Base-by-base conservation (phyloP, 1,140 invertebrate genomes). In the Brachionus asplanchnoidis region DNA sequence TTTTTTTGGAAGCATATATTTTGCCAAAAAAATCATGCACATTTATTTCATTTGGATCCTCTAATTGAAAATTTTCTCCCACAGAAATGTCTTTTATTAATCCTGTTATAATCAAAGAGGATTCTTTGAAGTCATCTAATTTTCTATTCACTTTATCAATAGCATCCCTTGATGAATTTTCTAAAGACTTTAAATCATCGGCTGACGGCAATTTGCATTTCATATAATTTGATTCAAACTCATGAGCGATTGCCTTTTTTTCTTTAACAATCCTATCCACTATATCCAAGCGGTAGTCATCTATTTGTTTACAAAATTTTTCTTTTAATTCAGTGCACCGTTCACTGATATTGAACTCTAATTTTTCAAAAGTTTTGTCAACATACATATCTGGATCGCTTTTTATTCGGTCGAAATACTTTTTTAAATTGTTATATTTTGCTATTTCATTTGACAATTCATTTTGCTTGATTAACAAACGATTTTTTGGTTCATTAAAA, bases 361-460 rank as follows among this genome's bases (percentile, higher is more conserved):
- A 36, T 12, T 9, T 17, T 42, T 73, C 68, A 40, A 73, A 73
- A 40, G 68, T 73, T 44, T 73, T 73, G 11, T 73, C 36, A 36
- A 73, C 36, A 73, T 44, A 73, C 28, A 73, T 40, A 7, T 73
- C 68, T 40, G 68, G 68, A 40, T 73, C 68, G 40, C n/a, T 73
- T 73, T 73, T 40, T 8, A 73, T 73, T 73, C 68, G 9, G 14
- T 73, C 68, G 20, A 73, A 14, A 73, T 40, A 40, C 8, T 40
- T 73, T 42, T 40, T 73, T 40, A 17, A 73, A 36, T 17, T 9
- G 14, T 23, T 40, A 40, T 73, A 73, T n/a, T 36, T 14, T 20
- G 3, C 36, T 40, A 40, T 8, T 17, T 73, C 68, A 2, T 42
- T 73, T 40, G 3, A 9, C 3, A 73, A 42, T 17, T 73, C 68